These are phyloP conservation scores for Calypte anna DNA, from an alignment of 2,113 vertebrate species.

Conservation along the genomic window DNA sequence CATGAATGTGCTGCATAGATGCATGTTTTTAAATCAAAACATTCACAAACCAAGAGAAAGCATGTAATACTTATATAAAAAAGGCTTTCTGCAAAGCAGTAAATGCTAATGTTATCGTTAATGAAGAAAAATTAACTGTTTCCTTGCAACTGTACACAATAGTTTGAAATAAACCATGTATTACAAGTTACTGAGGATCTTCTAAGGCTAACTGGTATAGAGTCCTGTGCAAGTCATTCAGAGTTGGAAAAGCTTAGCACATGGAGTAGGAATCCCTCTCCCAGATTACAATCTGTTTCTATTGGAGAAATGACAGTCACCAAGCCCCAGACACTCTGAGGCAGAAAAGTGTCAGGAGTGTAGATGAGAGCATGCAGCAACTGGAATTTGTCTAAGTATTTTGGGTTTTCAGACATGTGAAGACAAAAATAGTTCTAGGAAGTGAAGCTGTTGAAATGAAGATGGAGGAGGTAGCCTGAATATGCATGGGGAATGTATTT, in stretches of 20 bases:
- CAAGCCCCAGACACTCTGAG: background rate
- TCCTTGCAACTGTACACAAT: background rate
- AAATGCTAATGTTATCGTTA: background rate
- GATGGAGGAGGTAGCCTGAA: background rate
- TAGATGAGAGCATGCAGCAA: background rate
- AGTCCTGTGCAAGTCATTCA: background rate
- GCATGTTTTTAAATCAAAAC: background rate
- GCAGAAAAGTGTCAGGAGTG: background rate
- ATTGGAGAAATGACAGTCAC: background rate
- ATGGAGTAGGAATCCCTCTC: background rate
- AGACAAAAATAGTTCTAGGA: background rate
- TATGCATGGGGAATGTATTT: background rate
- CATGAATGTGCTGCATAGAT: background rate
- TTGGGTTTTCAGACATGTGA: background rate
- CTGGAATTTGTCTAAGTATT: background rate
- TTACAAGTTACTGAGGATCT: background rate
- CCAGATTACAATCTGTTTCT: conserved; percentile 16
- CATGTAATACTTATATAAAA: background rate
- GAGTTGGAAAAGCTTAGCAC: background rate
- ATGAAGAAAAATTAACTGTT: background rate
- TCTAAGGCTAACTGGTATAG: background rate
- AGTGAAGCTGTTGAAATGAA: background rate
- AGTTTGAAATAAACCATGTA: background rate
- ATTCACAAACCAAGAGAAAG: background rate
- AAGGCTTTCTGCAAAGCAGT: background rate